Evolutionary conservation across 2,797 vertebrate species (phyloP), one percentile per base, ranked within the genome.

Genomic region (Cirrhinus mrigala): DNA sequence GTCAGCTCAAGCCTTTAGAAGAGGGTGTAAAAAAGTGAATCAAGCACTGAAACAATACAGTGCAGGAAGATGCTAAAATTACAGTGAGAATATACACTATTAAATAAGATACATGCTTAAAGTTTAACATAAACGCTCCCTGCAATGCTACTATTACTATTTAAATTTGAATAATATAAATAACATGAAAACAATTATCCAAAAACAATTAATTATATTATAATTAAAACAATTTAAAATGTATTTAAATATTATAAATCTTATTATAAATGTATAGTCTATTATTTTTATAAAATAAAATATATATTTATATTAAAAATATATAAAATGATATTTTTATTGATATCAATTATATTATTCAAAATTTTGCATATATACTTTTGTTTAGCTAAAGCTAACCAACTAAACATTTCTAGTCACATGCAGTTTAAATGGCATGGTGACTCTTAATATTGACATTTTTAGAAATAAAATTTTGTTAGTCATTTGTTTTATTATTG

Each of bases 1-100:
- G 84, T 78, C 60, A 82, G 88, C 88, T 90, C 37, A 58, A 79
- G 68, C 50, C 77, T 50, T 81, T 12, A 70, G 9, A 81, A 54
- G 70, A 81, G 33, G 33, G 33, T 1, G 18, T 64, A 15, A 40
- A 33, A 64, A 7, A 29, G 64, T 62, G 50, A 79, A 79, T 58
- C 14, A 60, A 46, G 24, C 11, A 6, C 11, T 60, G 8, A 58
- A 66, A 56, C 62, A 77, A 68, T 77, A 37, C 62, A 27, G 52
- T 4, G 16, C 66, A 58, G 79, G 66, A 81, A 54, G 1, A 69
- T 37, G 20, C 62, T n/a, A n/a, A 52, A 50, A 64, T 79, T 64
- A 5, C 24, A 60, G 33, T 66, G 22, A 50, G 24, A 50, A 52
- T 50, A 68, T 15, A 29, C 4, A 50, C 44, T 20, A 20, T 66